Conservation (phyloP, 1,140 invertebrate species). For the Kradibia gibbosae region DNA sequence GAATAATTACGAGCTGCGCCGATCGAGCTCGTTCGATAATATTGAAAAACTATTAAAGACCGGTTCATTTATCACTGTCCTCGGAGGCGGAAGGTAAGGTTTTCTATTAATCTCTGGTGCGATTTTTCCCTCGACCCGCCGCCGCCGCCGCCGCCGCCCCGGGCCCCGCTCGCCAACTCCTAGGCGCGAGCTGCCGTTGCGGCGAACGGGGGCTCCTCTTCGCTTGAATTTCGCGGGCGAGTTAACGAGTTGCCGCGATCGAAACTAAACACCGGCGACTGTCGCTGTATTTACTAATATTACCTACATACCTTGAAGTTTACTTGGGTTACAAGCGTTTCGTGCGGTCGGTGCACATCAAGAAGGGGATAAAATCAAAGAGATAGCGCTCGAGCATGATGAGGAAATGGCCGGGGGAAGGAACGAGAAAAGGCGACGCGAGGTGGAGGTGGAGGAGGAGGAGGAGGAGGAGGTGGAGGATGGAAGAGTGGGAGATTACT, state of each 20-base stretch:
- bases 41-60: too few species aligned
- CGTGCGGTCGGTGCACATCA: neutral
- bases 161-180: too few species aligned
- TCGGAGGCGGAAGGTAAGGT: too few species aligned
- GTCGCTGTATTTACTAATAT: neutral
- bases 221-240: neutral
- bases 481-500: neutral
- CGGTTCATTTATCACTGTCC: too few species aligned
- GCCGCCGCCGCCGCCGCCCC: too few species aligned
- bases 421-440: neutral
- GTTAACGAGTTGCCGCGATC: neutral
- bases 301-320: neutral
- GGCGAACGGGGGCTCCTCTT: neutral
- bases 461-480: too few species aligned
- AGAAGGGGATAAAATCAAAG: constrained; percentile 22
- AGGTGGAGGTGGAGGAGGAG: too few species aligned
- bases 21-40: too few species aligned
- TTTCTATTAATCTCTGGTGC: too few species aligned
- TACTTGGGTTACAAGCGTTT: neutral
- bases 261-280: neutral
- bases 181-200: too few species aligned
- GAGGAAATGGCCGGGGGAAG: neutral
- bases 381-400: neutral
- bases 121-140: too few species aligned
- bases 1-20: too few species aligned